phyloP scores from a whole-genome alignment of 2,113 vertebrate genomes.

The Odocoileus virginianus region DNA sequence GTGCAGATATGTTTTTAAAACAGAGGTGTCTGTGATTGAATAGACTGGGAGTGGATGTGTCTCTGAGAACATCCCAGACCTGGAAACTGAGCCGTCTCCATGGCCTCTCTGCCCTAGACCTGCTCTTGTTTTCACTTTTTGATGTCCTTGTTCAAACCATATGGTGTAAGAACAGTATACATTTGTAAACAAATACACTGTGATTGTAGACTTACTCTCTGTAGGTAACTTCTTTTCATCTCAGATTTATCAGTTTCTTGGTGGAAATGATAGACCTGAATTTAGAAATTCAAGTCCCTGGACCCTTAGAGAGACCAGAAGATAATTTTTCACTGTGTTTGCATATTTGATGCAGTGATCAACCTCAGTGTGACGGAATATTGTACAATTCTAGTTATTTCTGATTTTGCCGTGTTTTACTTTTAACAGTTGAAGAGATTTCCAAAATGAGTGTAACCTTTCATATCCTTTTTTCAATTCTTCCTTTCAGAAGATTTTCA shows the following conservation, averaged over 20 bases:
- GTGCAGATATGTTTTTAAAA: not conserved
- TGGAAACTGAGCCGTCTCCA: not conserved
- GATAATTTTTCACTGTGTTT: not conserved
- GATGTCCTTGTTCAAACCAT: conserved; percentile 55
- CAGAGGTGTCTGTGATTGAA: not conserved
- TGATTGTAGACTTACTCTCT: conserved; percentile 30
- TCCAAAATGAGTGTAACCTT: not conserved
- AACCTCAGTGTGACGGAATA: not conserved
- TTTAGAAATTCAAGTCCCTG: not conserved
- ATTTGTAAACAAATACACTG: conserved; percentile 67
- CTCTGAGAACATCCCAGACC: conserved; percentile 44
- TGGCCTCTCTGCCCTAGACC: not conserved
- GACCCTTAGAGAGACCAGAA: not conserved
- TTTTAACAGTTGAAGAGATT: conserved; percentile 20
- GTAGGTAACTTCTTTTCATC: conserved; percentile 41
- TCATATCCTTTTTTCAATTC: not conserved
- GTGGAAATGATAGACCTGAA: conserved; percentile 11
- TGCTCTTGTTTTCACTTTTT: conserved; percentile 49
- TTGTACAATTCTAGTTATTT: not conserved
- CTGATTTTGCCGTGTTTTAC: not conserved
- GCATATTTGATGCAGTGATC: not conserved
- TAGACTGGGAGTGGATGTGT: conserved; percentile 43
- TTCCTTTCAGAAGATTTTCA: conserved; percentile 15
- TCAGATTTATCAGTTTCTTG: conserved; percentile 32
- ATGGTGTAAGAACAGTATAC: conserved; percentile 22